Conservation (phyloP, 2,797 vertebrate genomes). For the Scolopax rusticola region DNA sequence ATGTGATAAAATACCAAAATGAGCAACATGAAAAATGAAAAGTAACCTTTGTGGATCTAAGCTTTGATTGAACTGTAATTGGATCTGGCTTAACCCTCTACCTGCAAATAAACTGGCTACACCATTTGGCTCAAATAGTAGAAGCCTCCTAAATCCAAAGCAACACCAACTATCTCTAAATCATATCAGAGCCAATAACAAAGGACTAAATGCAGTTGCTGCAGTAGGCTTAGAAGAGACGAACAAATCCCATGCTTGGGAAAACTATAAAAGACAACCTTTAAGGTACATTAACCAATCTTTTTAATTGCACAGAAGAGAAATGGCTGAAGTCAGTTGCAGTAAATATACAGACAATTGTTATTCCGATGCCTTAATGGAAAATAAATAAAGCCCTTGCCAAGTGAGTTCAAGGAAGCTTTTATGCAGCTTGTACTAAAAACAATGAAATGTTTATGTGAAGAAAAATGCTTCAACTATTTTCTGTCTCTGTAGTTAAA, state of each 20-base stretch:
- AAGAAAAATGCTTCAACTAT: constrained; percentile 50
- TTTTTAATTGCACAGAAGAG: constrained; percentile 69
- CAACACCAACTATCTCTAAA: constrained; percentile 75
- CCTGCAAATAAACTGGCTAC: constrained; percentile 76
- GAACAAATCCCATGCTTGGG: constrained; percentile 10
- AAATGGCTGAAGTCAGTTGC: constrained; percentile 59
- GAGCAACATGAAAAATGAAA: background rate
- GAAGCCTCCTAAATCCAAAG: constrained; percentile 74
- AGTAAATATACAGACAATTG: constrained; percentile 70
- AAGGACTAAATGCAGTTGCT: constrained; percentile 61
- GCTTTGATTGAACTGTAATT: constrained; percentile 79
- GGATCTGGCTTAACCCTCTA: constrained; percentile 82
- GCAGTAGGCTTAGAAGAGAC: constrained; percentile 2
- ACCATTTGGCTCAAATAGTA: constrained; percentile 74
- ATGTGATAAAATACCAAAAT: constrained; percentile 24
- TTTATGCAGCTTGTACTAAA: constrained; percentile 67
- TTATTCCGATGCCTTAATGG: constrained; percentile 72
- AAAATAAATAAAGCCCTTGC: constrained; percentile 77
- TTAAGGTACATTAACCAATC: constrained; percentile 53
- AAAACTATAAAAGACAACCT: constrained; percentile 27
- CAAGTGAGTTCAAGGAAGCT: constrained; percentile 66
- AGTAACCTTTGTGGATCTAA: background rate
- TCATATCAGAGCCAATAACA: constrained; percentile 72
- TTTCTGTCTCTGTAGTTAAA: constrained; percentile 62
- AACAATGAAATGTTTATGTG: constrained; percentile 68